Conservation (phyloP, 1,140 invertebrate genomes). For the Formica selysi region DNA sequence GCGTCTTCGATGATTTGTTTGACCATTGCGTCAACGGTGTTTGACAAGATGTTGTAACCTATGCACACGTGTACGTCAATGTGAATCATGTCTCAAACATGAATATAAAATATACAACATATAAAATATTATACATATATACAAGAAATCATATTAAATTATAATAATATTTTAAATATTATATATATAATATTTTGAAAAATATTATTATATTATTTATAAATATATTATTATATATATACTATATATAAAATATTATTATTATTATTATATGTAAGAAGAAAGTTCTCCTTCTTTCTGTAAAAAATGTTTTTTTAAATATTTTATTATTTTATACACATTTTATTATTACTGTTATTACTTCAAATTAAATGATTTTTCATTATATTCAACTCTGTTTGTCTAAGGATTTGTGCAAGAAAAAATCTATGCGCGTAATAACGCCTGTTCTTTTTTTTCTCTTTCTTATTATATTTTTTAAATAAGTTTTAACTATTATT, state of each 20-base stretch:
- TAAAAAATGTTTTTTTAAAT: neutral
- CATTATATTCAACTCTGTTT: neutral
- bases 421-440: neutral
- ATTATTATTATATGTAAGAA: too few species aligned
- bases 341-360: neutral
- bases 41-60: slow-evolving; percentile 72
- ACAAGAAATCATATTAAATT: neutral
- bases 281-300: neutral
- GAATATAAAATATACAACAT: neutral
- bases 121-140: neutral
- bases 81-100: neutral
- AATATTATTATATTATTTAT: too few species aligned
- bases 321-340: neutral
- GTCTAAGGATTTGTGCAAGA: neutral
- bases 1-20: slow-evolving; percentile 82
- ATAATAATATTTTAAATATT: neutral
- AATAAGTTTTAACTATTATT: neutral
- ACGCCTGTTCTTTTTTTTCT: neutral
- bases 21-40: slow-evolving; percentile 82
- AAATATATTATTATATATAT: too few species aligned
- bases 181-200: neutral
- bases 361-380: neutral
- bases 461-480: neutral
- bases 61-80: neutral
- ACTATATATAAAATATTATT: too few species aligned